A percentile compares a stretch with the other conserved stretches of the same genome.
These are phyloP conservation scores for Zoanthus solanderi DNA, from an alignment of 92 coral and sea anemone species.

Conservation along the genomic window DNA sequence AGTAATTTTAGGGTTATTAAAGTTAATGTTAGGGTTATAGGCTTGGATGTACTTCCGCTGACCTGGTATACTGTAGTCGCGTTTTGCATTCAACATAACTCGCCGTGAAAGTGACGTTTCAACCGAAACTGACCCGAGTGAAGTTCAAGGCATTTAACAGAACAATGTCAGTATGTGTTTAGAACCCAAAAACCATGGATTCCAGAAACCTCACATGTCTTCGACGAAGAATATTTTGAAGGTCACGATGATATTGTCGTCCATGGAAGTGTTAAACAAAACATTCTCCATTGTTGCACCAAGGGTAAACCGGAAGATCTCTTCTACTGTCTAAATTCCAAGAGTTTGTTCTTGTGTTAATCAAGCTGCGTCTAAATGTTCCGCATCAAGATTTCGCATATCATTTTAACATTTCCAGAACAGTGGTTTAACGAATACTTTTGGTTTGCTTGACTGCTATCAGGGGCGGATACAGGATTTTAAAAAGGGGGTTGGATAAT, in stretches of 20 bases:
- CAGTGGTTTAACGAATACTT: slow-evolving; percentile 56
- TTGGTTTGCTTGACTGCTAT: slow-evolving; percentile 50
- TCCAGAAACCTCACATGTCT: neutral
- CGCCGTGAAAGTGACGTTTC: too few species aligned
- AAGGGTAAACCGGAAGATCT: slow-evolving; percentile 33
- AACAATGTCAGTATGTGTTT: slow-evolving; percentile 55
- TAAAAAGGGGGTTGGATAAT: too few species aligned
- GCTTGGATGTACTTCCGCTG: too few species aligned
- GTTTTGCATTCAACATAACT: too few species aligned
- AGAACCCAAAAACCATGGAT: slow-evolving; percentile 36
- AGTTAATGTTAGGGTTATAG: too few species aligned
- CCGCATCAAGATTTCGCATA: slow-evolving; percentile 71
- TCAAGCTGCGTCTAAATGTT: slow-evolving; percentile 47
- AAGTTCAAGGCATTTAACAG: neutral
- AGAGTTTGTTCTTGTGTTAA: slow-evolving; percentile 58
- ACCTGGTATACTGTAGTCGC: too few species aligned
- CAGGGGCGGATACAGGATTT: too few species aligned
- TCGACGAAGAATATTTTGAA: neutral
- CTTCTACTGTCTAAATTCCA: slow-evolving; percentile 42
- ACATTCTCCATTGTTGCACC: slow-evolving; percentile 48
- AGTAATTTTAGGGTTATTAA: too few species aligned
- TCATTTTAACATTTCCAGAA: slow-evolving; percentile 57
- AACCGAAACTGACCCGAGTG: too few species aligned
- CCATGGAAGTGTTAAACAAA: neutral
- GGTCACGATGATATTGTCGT: neutral